These are phyloP conservation scores for Drymodes brunneopygia DNA, from an alignment of 2,113 vertebrate genomes.

Conservation along the genomic window DNA sequence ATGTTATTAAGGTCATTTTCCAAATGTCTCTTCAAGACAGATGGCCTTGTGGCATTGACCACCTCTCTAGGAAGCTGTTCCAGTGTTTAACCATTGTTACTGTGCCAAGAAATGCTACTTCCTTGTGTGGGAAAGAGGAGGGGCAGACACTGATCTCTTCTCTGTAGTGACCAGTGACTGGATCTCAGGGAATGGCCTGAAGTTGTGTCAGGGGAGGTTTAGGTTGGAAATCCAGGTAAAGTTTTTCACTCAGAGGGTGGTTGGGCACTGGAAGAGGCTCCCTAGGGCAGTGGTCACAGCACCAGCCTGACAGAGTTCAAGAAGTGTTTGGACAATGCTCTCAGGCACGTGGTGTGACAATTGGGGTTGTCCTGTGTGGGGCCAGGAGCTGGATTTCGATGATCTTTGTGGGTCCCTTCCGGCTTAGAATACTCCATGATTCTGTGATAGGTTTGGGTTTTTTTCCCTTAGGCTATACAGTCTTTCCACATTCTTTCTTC, in stretches of 20 bases:
- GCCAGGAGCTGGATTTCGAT: neutral
- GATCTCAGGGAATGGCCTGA: neutral
- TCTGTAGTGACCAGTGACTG: neutral
- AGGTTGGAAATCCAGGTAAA: neutral
- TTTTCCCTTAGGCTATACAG: neutral
- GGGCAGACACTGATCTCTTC: neutral
- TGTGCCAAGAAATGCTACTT: neutral
- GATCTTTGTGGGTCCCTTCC: neutral
- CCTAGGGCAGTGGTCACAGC: neutral
- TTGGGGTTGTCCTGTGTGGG: neutral
- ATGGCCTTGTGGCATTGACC: neutral
- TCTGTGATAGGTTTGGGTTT: accelerated
- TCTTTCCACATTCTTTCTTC: neutral
- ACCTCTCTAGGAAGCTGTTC: neutral
- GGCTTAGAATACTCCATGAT: neutral
- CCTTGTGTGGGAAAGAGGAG: neutral
- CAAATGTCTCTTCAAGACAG: neutral
- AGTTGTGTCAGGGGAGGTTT: neutral
- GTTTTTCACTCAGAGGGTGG: neutral
- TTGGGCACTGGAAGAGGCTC: neutral
- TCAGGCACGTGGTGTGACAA: neutral
- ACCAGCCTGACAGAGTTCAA: neutral
- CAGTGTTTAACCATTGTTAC: neutral
- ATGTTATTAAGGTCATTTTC: neutral
- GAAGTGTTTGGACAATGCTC: accelerated